Base-by-base conservation (phyloP, 2,888 invertebrate genomes). In the Drosophila neonasuta region DNA sequence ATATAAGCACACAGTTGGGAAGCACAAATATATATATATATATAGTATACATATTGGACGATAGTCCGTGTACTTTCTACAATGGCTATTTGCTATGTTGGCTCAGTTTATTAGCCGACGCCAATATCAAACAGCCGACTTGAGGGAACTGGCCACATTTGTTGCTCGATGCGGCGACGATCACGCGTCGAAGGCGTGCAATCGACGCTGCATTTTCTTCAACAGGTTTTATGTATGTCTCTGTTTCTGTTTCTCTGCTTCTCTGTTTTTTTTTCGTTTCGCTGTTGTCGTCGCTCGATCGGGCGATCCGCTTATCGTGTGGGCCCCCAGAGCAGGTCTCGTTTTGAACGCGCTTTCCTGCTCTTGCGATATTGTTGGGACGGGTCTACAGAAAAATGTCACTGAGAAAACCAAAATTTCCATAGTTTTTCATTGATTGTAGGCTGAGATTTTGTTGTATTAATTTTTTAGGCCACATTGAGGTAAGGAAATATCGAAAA, bases 151-250 rank as follows among this genome's bases (percentile, higher is more conserved):
- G 70, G 50, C 69, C 58, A 62, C 75, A 62, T 63, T 71, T 71
- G 64, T 41, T 58, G 57, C 36, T 69, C 73, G 64, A 50, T 64
- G 44, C 44, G 44, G 36, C 52, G 32, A 36, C 54, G 86, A 83
- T 86, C 83, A 83, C 83, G 83, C 84, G 56, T 65, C 42, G 72
- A 73, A 71, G 78, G 84, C 86, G 78, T 83, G 82, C 69, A 71
- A 59, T 63, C 62, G 62, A 17, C 76, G 71, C 75, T 82, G 81
- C 81, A 82, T 85, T 82, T 82, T 80, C 85, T 78, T 85, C 58
- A 82, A 85, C 81, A 85, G 81, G 81, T 82, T 81, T 68, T 63
- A 36, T 63, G 9, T 48, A 11, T 64, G 24, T 57, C 32, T 45
- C 57, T 32, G 36, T 15, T 39, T 61, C 48, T 44, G 13, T 39